phyloP scores from a whole-genome alignment of 1,140 invertebrate species.

The Zaprionus tsacasi region DNA sequence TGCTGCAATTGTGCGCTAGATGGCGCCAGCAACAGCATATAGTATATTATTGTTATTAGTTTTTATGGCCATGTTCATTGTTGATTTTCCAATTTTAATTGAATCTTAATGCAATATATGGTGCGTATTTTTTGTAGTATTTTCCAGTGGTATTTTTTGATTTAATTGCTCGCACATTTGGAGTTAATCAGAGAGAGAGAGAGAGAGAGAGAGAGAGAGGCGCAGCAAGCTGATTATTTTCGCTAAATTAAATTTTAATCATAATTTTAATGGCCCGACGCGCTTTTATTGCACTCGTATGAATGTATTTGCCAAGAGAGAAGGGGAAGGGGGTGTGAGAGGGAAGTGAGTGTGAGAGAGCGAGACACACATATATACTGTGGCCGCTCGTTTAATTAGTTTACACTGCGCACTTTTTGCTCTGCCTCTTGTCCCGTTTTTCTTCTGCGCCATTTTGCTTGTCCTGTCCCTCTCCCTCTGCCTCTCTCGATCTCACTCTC shows the following conservation, averaged over 20 bases:
- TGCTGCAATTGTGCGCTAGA: conserved; percentile 27
- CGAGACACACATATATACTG: conserved; percentile 37
- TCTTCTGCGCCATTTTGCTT: not conserved
- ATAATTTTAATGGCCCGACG: conserved; percentile 68
- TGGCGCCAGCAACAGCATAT: not conserved
- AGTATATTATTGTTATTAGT: conserved; percentile 67
- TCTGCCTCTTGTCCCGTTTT: conserved; percentile 20
- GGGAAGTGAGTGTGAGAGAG: too few relatives aligned
- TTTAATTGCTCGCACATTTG: conserved; percentile 38
- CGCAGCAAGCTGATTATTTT: conserved; percentile 65
- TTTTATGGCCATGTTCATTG: conserved; percentile 60
- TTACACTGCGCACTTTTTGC: conserved; percentile 64
- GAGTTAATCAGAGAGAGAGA: conserved; percentile 64
- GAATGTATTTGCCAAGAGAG: conserved; percentile 9
- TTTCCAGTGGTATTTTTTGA: conserved; percentile 50
- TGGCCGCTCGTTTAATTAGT: conserved; percentile 70
- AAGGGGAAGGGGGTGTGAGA: too few relatives aligned
- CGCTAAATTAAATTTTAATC: conserved; percentile 82
- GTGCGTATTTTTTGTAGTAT: conserved; percentile 18
- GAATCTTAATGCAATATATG: conserved; percentile 81
- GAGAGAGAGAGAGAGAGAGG: too few relatives aligned
- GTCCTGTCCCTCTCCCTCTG: not conserved
- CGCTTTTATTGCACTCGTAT: conserved; percentile 37
- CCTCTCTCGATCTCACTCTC: not conserved
- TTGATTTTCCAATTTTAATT: conserved; percentile 70